Evolutionary conservation across 2,888 invertebrate genomes (phyloP).

Genomic region (Papilio elwesi): DNA sequence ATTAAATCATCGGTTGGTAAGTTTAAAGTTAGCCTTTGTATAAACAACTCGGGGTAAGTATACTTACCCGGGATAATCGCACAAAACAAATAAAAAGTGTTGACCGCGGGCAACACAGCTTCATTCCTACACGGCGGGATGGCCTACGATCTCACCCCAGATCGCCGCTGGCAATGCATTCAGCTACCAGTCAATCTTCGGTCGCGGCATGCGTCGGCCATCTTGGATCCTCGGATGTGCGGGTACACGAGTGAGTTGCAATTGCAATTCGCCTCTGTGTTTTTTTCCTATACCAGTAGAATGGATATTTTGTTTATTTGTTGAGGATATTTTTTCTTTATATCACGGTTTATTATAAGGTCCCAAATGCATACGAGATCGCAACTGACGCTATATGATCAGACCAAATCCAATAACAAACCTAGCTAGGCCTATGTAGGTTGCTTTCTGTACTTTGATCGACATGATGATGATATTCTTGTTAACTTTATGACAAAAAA

Average conservation of each 20-base stretch:
- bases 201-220: conserved; percentile 77
- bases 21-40: conserved; percentile 42
- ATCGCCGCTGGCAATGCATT: conserved; percentile 76
- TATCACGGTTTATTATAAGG: too few relatives aligned
- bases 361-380: too few relatives aligned
- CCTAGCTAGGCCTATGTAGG: too few relatives aligned
- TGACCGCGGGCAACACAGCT: conserved; percentile 67
- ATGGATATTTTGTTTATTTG: too few relatives aligned
- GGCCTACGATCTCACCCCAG: conserved; percentile 68
- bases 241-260: conserved; percentile 57
- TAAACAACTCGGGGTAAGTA: conserved; percentile 39
- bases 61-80: conserved; percentile 65
- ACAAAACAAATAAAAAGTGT: conserved; percentile 76
- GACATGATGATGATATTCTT: too few relatives aligned
- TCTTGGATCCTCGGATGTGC: conserved; percentile 66
- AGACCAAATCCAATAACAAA: too few relatives aligned
- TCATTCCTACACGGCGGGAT: conserved; percentile 70
- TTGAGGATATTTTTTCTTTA: too few relatives aligned
- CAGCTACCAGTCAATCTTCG: conserved; percentile 82
- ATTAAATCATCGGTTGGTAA: conserved; percentile 29
- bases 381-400: too few relatives aligned
- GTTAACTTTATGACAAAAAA: too few relatives aligned
- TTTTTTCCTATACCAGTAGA: conserved; percentile 65
- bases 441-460: too few relatives aligned
- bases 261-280: conserved; percentile 70